A percentile compares a stretch with the other conserved stretches of the same genome.
Evolutionary conservation across 2,797 vertebrate genomes (phyloP).

Genomic region (Tapirus indicus): DNA sequence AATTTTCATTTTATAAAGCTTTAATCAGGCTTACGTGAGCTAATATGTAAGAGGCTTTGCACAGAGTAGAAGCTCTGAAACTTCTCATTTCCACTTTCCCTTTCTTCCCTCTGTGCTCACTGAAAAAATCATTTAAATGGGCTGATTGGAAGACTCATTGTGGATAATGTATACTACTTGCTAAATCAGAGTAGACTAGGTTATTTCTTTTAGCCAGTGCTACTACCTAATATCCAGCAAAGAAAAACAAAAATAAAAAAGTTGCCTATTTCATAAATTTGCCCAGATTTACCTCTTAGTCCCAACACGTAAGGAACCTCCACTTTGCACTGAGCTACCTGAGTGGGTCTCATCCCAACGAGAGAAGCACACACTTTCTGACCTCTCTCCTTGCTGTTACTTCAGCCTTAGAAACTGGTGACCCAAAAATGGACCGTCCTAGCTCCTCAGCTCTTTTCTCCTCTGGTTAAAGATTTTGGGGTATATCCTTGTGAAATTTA

Average conservation of each 20-base stretch:
- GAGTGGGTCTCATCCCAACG: background rate
- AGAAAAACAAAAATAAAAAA: background rate
- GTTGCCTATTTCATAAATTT: background rate
- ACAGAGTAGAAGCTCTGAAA: background rate
- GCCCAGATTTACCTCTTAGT: background rate
- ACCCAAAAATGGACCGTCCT: background rate
- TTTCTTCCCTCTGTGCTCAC: background rate
- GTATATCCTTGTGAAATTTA: background rate
- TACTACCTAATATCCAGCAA: background rate
- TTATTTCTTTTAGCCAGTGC: slow-evolving; percentile 1
- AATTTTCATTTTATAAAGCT: slow-evolving; percentile 20
- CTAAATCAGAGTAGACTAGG: background rate
- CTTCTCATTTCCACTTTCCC: background rate
- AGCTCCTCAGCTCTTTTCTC: background rate
- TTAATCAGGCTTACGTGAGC: slow-evolving; percentile 30
- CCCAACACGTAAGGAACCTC: background rate
- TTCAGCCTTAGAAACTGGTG: background rate
- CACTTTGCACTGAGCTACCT: background rate
- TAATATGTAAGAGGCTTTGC: background rate
- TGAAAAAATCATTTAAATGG: background rate
- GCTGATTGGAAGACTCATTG: background rate
- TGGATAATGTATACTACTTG: background rate
- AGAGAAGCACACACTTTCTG: background rate
- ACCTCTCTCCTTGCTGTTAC: background rate
- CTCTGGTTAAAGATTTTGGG: background rate